Percentiles rank a stretch among this genome's conserved stretches.
These are phyloP conservation scores for Uropetala carovei DNA, from an alignment of 2,888 invertebrate species.

Conservation along the genomic window DNA sequence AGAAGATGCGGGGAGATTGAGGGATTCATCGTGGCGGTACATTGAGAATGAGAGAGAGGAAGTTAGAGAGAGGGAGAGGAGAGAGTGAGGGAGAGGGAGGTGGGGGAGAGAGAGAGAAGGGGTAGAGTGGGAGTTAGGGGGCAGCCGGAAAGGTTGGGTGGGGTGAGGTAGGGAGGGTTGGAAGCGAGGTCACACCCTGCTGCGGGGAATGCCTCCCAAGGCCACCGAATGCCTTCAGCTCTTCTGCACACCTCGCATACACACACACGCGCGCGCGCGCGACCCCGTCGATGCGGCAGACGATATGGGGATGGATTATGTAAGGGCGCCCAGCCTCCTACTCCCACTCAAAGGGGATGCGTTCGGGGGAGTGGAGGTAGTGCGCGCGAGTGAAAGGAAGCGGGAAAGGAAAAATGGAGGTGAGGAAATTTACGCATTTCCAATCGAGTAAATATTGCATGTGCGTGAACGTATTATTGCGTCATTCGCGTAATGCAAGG, in stretches of 20 bases:
- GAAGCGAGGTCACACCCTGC: slow-evolving; percentile 32
- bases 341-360: neutral
- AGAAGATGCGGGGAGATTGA: too few species aligned
- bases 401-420: neutral
- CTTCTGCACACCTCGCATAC: slow-evolving; percentile 11
- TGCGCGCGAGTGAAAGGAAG: neutral
- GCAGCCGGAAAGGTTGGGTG: neutral
- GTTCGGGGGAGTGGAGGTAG: neutral
- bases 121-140: neutral
- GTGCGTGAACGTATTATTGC: neutral
- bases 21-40: too few species aligned
- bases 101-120: neutral
- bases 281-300: neutral
- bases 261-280: neutral
- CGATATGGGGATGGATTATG: slow-evolving; percentile 7
- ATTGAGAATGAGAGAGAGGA: too few species aligned
- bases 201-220: slow-evolving; percentile 32
- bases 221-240: slow-evolving; percentile 29
- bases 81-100: neutral
- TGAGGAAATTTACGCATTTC: neutral
- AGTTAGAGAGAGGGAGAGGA: neutral
- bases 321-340: neutral
- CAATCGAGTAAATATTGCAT: too few species aligned
- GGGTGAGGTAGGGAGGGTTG: neutral
- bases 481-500: neutral